Conservation (phyloP, 2,888 invertebrate species). For the Eilema griseolum region DNA sequence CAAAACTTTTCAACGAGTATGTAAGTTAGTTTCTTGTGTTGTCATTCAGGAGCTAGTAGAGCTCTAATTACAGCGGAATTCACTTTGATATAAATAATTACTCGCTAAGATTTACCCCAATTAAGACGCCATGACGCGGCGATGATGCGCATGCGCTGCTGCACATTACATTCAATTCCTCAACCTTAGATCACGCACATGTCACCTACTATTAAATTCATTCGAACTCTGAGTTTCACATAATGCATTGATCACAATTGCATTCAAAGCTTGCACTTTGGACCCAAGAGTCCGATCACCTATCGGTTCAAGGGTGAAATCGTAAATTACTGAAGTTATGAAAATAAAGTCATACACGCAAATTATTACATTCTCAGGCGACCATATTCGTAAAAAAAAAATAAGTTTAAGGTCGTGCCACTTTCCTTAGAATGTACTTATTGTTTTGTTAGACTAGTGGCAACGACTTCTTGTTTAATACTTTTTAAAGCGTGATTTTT, state of each 20-base stretch:
- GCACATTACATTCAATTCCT: conserved; percentile 24
- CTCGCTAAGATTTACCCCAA: conserved; percentile 10
- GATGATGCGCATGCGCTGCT: conserved; percentile 15
- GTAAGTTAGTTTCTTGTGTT: neutral
- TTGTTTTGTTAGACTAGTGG: no score
- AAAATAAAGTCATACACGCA: no score
- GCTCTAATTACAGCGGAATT: neutral
- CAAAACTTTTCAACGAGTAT: no score
- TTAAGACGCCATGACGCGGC: conserved; percentile 12
- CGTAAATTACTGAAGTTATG: no score
- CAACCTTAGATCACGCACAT: conserved; percentile 26
- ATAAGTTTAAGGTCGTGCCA: no score
- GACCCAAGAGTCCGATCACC: neutral
- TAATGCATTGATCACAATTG: neutral
- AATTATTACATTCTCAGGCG: no score
- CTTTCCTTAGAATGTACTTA: no score
- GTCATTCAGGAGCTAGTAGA: neutral
- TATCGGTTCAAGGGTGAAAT: no score
- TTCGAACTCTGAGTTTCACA: neutral
- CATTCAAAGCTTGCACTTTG: no score
- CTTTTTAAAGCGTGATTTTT: no score
- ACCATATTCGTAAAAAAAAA: no score
- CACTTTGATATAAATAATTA: conserved; percentile 5
- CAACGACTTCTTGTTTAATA: no score
- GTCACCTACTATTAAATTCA: neutral